Percentiles rank a stretch among this genome's conserved stretches.
These are phyloP conservation scores for Palythoa grandis DNA, from an alignment of 92 coral and sea anemone genomes.

Conservation along the genomic window DNA sequence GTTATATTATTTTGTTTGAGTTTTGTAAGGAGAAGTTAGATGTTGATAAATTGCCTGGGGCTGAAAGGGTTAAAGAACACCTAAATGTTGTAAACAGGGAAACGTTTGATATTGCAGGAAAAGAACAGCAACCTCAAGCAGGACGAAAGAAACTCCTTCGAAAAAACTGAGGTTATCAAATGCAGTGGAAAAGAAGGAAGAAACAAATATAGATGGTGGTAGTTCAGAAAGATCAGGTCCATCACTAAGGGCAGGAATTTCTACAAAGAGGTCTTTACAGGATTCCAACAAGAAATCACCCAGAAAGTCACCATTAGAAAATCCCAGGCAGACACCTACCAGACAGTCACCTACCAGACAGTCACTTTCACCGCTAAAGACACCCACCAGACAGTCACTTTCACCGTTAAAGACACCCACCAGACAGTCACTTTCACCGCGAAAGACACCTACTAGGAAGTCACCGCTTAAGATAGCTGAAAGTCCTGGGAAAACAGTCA, in stretches of 20 bases:
- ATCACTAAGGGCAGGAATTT: not conserved
- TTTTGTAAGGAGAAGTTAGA: too few relatives aligned
- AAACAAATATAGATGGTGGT: not conserved
- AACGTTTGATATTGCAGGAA: constrained; percentile 15
- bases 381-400: not conserved
- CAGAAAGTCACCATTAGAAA: not conserved
- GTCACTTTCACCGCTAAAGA: too few relatives aligned
- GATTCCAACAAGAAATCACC: not conserved
- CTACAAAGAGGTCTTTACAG: not conserved
- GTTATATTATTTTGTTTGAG: too few relatives aligned
- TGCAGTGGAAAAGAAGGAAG: not conserved
- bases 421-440: not conserved
- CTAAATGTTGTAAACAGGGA: not conserved
- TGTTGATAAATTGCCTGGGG: too few relatives aligned
- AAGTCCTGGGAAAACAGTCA: constrained; percentile 16
- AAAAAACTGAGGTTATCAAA: constrained; percentile 35
- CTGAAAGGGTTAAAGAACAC: too few relatives aligned
- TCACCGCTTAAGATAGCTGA: constrained; percentile 25
- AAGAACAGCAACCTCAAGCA: not conserved
- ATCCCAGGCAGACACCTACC: not conserved
- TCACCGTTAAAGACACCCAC: not conserved
- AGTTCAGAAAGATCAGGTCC: not conserved
- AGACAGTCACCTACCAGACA: not conserved
- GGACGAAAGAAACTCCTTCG: not conserved
- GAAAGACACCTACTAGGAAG: constrained; percentile 5